These are phyloP conservation scores for Zalophus californianus DNA, from an alignment of 2,797 vertebrate species.

Conservation along the genomic window DNA sequence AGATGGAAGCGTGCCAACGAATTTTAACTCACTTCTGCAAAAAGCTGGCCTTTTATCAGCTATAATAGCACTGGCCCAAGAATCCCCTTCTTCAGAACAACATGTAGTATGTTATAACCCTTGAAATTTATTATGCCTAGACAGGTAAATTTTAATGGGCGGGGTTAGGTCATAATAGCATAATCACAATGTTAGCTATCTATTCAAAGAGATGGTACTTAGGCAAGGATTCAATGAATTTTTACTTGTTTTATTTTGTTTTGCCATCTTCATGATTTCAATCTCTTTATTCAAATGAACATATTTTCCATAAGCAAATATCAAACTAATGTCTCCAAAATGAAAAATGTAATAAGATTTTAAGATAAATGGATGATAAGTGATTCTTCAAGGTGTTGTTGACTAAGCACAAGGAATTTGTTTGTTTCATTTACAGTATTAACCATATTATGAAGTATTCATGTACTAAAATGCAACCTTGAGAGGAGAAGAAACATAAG, in stretches of 20 bases:
- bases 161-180: neutral
- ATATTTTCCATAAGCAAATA: neutral
- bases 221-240: neutral
- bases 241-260: neutral
- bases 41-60: neutral
- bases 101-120: neutral
- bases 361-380: neutral
- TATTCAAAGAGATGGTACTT: neutral
- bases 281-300: neutral
- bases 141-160: neutral
- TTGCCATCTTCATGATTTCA: neutral
- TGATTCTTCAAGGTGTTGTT: neutral
- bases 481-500: neutral
- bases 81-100: neutral
- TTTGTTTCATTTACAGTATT: neutral
- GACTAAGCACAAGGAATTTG: neutral
- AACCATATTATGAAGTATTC: neutral
- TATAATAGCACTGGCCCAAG: neutral
- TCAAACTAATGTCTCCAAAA: neutral
- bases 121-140: neutral
- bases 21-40: neutral
- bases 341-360: neutral
- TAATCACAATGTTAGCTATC: neutral
- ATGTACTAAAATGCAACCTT: neutral
- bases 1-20: neutral